Base-by-base conservation (phyloP, 2,888 invertebrate species). In the Punctoribates punctum region DNA sequence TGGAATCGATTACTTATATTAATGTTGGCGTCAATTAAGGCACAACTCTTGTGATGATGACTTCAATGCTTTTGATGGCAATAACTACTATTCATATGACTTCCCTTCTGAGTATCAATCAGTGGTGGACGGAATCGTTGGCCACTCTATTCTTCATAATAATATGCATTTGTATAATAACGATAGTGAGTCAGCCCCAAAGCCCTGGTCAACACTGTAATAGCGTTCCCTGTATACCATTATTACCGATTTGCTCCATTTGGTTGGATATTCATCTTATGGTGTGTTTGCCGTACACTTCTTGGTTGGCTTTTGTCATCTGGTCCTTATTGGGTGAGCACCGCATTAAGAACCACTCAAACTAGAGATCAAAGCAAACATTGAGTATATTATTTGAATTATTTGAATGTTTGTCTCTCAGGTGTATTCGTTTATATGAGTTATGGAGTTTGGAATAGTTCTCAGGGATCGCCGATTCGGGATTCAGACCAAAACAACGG, bases 321-420 rank as follows among this genome's bases (percentile, higher is more conserved):
- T 80, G 80, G 80, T 75, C 78, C n/a, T 75, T 80, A 34, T 75
- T 80, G 38, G 80, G 80, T 80, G 70, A 76, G 79, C 8, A 34
- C 8, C 8, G 34, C 9, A 34, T 34, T 3, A 42, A n/a, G 23
- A 17, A 1, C 20, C 54, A 25, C n/a, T 76, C 8, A 5, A 34
- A n/a, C 8, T 34, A 5, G 34, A 34, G 34, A 11, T 27, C 23
- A 51, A 20, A 25, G 9, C 34, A 29, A 34, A 42, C 27, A 20
- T 17, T 25, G n/a, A 5, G 25, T 73, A n/a, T 9, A 48, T 29
- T n/a, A 72, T 29, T 42, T 25, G 51, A n/a, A 17, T 62, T 46
- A 51, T 74, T n/a, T 38, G 0, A n/a, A 29, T 34, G 8, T 34
- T 34, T 34, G 34, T 34, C 4, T 34, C 67, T 0, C 73, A 80